Evolutionary conservation across 2,888 invertebrate genomes (phyloP).

Genomic region (Epistrophe grossulariae): DNA sequence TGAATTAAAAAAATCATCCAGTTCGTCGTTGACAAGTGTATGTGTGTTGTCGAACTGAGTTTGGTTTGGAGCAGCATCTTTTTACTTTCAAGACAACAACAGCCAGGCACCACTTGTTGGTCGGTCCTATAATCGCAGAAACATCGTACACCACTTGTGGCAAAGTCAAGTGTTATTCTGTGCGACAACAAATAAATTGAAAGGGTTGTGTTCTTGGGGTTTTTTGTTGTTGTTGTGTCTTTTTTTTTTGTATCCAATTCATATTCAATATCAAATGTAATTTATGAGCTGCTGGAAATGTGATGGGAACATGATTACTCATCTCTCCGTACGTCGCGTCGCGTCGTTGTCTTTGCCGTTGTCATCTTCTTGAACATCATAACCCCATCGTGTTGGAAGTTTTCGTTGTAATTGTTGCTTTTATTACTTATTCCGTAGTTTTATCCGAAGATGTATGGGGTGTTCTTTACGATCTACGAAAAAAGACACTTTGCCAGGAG

Average conservation of each 20-base stretch:
- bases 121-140: constrained; percentile 59
- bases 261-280: constrained; percentile 62
- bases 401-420: constrained; percentile 9
- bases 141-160: constrained; percentile 50
- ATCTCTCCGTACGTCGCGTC: constrained; percentile 13
- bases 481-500: constrained; percentile 64
- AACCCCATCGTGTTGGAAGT: not conserved
- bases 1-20: constrained; percentile 7
- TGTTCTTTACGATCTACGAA: constrained; percentile 74
- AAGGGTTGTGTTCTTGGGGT: constrained; percentile 35
- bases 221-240: constrained; percentile 14
- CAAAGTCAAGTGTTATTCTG: constrained; percentile 33
- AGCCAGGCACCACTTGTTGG: constrained; percentile 39
- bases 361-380: constrained; percentile 44
- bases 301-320: constrained; percentile 75
- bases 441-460: constrained; percentile 20
- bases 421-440: not conserved
- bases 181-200: constrained; percentile 19
- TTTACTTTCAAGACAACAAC: not conserved
- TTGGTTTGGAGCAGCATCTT: not conserved
- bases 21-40: constrained; percentile 41
- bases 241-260: constrained; percentile 53
- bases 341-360: constrained; percentile 11
- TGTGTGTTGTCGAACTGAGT: constrained; percentile 7
- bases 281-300: constrained; percentile 76